These are phyloP conservation scores for Coluber constrictor DNA, from an alignment of 2,797 vertebrate genomes.

Conservation along the genomic window DNA sequence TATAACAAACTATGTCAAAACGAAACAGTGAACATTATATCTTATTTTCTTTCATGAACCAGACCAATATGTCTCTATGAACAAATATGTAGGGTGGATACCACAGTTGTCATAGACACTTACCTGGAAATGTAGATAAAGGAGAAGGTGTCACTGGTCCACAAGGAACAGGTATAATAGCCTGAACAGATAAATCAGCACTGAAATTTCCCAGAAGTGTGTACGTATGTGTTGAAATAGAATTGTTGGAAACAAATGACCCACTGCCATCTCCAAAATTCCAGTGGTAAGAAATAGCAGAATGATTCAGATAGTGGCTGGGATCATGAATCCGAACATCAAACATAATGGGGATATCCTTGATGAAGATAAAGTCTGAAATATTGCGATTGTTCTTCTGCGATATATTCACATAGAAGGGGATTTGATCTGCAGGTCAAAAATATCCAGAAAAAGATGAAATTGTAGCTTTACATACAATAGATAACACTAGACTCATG, in stretches of 20 bases:
- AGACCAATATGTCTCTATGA: neutral
- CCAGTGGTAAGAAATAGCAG: constrained; percentile 86
- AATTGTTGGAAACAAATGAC: constrained; percentile 68
- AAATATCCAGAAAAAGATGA: neutral
- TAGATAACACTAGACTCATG: neutral
- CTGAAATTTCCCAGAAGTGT: constrained; percentile 76
- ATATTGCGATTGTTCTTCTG: constrained; percentile 84
- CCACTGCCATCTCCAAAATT: constrained; percentile 84
- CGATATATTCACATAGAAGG: constrained; percentile 80
- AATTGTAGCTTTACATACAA: neutral
- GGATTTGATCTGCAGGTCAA: constrained; percentile 83
- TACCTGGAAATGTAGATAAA: constrained; percentile 58
- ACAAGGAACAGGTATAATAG: constrained; percentile 80
- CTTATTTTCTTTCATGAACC: neutral
- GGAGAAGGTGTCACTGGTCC: constrained; percentile 60
- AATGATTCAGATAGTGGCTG: constrained; percentile 84
- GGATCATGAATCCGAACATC: constrained; percentile 86
- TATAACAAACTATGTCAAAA: neutral
- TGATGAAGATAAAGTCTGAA: constrained; percentile 81
- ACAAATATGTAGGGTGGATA: neutral
- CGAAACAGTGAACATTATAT: neutral
- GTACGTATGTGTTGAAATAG: constrained; percentile 82
- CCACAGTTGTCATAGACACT: constrained; percentile 26
- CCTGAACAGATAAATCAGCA: constrained; percentile 83
- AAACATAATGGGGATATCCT: constrained; percentile 81